Evolutionary conservation across 2,797 vertebrate genomes (phyloP), one percentile per base, ranked within the genome.

Genomic region (Muscicapa comitata): DNA sequence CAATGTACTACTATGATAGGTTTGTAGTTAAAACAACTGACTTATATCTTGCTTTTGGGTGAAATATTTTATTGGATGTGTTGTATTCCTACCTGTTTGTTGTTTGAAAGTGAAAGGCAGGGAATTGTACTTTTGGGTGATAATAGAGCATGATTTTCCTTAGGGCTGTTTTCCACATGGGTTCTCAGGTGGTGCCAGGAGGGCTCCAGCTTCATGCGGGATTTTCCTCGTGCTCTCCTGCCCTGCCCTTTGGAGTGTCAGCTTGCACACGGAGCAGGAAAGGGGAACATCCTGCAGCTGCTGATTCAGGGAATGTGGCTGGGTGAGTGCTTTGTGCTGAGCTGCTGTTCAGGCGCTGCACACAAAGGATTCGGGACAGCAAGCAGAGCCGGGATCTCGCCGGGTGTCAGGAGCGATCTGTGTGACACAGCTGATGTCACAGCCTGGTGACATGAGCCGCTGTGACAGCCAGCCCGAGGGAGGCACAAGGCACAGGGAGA

Each of bases 401-500:
- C 42, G 45, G 72, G 38, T 78, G 94, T 68, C 94, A 72, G 6
- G 51, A 53, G 24, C 40, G 42, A 82, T 93, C 79, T 68, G 76
- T 28, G 59, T 38, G 55, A 20, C 76, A 61, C 53, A 1, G 65
- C 54, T 25, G 85, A 16, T 88, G 93, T 53, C 88, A 47, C 29
- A n/a, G 25, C 65, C 45, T 0, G 4, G 11, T 75, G 82, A 71
- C 88, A 81, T 7, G 83, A 94, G 93, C 13, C 2, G 31, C 26
- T 50, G 33, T 75, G 95, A 80, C 95, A 94, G 92, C 78, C 87
- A 78, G 62, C 55, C 61, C 35, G 21, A 51, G 12, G 9, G 21
- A 42, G 81, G 71, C 35, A 2, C 70, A 29, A 11, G 48, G 47
- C 65, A 4, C 47, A 54, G 80, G 51, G 17, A 8, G 28, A 19